These are phyloP conservation scores for Anoplolepis gracilipes DNA, from an alignment of 1,140 invertebrate genomes.

Conservation along the genomic window DNA sequence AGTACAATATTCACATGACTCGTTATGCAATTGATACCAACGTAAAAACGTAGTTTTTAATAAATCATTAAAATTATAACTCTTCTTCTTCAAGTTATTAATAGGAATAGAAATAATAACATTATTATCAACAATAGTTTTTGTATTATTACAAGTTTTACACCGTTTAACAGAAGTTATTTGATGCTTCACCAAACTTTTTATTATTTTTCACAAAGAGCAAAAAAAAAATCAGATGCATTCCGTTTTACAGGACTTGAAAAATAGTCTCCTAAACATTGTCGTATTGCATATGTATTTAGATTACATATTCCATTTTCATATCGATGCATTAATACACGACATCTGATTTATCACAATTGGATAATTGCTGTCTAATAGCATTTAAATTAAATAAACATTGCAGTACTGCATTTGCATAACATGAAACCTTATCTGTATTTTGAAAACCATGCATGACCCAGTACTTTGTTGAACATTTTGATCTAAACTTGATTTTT, in stretches of 20 bases:
- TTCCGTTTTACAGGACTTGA: background rate
- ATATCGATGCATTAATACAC: background rate
- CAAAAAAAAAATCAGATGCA: background rate
- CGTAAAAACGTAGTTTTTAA: background rate
- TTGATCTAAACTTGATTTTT: too few relatives aligned
- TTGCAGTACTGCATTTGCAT: background rate
- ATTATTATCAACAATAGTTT: background rate
- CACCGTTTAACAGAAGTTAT: background rate
- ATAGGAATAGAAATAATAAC: background rate
- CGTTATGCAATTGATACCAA: background rate
- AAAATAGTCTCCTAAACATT: constrained; percentile 1
- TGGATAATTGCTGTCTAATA: background rate
- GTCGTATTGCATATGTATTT: background rate
- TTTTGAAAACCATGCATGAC: background rate
- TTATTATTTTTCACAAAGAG: background rate
- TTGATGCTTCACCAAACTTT: background rate
- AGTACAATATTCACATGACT: background rate
- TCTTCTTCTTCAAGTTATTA: background rate
- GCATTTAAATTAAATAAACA: background rate
- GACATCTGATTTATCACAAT: background rate
- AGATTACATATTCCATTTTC: background rate
- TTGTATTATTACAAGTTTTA: background rate
- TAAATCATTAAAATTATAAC: background rate
- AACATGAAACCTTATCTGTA: background rate
- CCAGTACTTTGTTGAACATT: too few relatives aligned